Evolutionary conservation across 2,888 invertebrate genomes (phyloP), one percentile per base, ranked within the genome.

Genomic region (Sipha maydis): DNA sequence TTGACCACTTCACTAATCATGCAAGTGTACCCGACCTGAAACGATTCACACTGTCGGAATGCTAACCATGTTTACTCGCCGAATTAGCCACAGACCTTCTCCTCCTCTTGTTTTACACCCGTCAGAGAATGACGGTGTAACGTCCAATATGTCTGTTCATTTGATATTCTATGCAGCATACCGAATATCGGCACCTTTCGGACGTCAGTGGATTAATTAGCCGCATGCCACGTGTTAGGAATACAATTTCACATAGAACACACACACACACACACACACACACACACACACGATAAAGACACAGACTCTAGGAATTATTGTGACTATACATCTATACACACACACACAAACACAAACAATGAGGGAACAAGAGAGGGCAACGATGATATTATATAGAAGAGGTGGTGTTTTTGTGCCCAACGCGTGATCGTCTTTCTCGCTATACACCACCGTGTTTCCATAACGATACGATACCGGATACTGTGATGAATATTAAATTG

Each of bases 401-500:
- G 41, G 8, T 25, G 69, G 28, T 67, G 48, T 54, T 80, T 56
- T 78, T 34, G 48, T 82, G 34, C 25, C 25, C 61, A 76, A 75
- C 83, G 83, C 84, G 61, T 84, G 84, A 84, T 85, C 67, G 21
- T 85, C 75, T 76, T 76, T 48, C 80, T 80, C 38, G 4, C n/a
- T 8, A 48, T 14, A 48, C 14, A 14, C 34, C 34, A 28, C 21
- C 76, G 48, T 48, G 67, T 78, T 85, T 78, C 85, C 69, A 54
- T 69, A 78, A 85, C 34, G 77, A 85, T 67, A 48, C 76, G 61
- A 85, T 31, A 67, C 77, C 61, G 41, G 76, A 84, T 84, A 76
- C 86, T 17, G 80, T 31, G 88, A 88, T 88, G 88, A 88, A 88
- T 88, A 88, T 88, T 88, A 88, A 88, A 88, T 73, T n/a, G 28